phyloP scores from a whole-genome alignment of 2,888 invertebrate species.

The Odontomyia ornata region DNA sequence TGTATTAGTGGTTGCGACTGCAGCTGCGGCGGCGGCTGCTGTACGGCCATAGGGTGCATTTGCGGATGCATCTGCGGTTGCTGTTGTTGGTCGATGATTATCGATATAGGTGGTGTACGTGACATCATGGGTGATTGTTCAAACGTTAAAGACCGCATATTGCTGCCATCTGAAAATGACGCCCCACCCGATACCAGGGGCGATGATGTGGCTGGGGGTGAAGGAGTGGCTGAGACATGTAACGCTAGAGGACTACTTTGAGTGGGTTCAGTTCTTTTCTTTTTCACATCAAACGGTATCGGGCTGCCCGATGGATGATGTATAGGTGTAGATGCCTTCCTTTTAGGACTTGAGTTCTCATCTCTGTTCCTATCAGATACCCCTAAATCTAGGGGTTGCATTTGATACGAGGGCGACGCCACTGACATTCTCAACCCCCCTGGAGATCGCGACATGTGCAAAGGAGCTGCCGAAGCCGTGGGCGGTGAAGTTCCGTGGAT shows the following conservation, averaged over 20 bases:
- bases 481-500: slow-evolving; percentile 67
- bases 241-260: slow-evolving; percentile 52
- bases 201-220: slow-evolving; percentile 57
- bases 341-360: slow-evolving; percentile 67
- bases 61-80: slow-evolving; percentile 15
- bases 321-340: slow-evolving; percentile 70
- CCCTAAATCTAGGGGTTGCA: slow-evolving; percentile 81
- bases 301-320: slow-evolving; percentile 65
- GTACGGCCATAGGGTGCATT: background rate
- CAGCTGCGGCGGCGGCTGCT: slow-evolving; percentile 30
- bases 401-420: slow-evolving; percentile 70
- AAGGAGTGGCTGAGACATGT: slow-evolving; percentile 52
- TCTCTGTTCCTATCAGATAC: slow-evolving; percentile 66
- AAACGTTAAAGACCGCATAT: background rate
- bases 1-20: slow-evolving; percentile 20
- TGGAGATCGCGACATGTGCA: slow-evolving; percentile 57
- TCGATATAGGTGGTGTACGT: background rate
- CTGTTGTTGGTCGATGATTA: slow-evolving; percentile 19
- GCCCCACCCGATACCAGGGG: slow-evolving; percentile 71
- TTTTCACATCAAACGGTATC: slow-evolving; percentile 70
- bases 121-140: background rate
- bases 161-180: slow-evolving; percentile 48
- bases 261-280: slow-evolving; percentile 69
- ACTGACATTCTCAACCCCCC: slow-evolving; percentile 55
- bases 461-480: slow-evolving; percentile 63